Conservation (phyloP, 2,888 invertebrate species). For the Volucella bombylans region DNA sequence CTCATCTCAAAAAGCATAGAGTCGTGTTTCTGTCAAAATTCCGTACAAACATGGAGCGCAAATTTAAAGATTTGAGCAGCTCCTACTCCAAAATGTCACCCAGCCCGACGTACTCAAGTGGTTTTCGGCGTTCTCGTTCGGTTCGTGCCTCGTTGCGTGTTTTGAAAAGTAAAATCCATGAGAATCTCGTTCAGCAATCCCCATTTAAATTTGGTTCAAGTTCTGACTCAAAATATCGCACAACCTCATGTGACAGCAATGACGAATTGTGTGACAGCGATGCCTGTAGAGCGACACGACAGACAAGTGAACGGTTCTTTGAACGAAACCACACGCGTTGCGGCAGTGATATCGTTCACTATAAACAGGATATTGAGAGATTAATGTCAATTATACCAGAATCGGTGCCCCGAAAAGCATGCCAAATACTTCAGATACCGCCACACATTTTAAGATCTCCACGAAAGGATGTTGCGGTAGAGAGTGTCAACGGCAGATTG, state of each 20-base stretch:
- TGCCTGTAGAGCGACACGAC: slow-evolving; percentile 66
- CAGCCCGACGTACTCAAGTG: neutral
- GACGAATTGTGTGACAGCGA: slow-evolving; percentile 49
- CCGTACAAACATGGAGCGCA: slow-evolving; percentile 72
- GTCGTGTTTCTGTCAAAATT: slow-evolving; percentile 48
- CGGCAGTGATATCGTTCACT: slow-evolving; percentile 53
- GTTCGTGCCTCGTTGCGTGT: slow-evolving; percentile 88
- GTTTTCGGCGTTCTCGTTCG: slow-evolving; percentile 86
- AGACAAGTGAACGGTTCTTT: slow-evolving; percentile 67
- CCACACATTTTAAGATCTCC: slow-evolving; percentile 34
- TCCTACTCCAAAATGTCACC: slow-evolving; percentile 59
- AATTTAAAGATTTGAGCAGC: slow-evolving; percentile 62
- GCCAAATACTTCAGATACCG: slow-evolving; percentile 79
- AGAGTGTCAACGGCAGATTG: slow-evolving; percentile 38
- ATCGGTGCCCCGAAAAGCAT: slow-evolving; percentile 79
- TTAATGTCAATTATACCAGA: slow-evolving; percentile 80
- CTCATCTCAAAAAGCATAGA: slow-evolving; percentile 32
- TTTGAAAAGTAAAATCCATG: slow-evolving; percentile 85
- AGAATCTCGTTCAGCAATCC: slow-evolving; percentile 77
- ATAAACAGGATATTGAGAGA: slow-evolving; percentile 76
- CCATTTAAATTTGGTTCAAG: slow-evolving; percentile 79
- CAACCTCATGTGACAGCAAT: slow-evolving; percentile 11
- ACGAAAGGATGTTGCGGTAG: slow-evolving; percentile 38
- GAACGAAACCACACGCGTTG: slow-evolving; percentile 53
- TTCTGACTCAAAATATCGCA: slow-evolving; percentile 13